These are phyloP conservation scores for Scophthalmus maximus DNA, from an alignment of 2,113 vertebrate species.

Conservation along the genomic window DNA sequence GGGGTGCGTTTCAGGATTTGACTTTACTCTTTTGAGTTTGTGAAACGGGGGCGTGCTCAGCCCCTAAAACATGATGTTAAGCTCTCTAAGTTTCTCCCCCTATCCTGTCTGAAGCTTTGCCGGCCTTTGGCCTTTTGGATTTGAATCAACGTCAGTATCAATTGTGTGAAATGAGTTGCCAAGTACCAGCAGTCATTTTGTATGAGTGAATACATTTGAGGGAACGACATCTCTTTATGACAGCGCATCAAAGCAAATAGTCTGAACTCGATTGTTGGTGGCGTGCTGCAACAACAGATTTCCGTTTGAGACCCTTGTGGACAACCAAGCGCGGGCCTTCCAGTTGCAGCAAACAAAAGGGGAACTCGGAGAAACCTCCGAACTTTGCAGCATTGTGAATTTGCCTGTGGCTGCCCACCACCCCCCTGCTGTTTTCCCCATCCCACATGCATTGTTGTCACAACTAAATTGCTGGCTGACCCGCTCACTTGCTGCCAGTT, in stretches of 20 bases:
- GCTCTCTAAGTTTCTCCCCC: too few relatives aligned
- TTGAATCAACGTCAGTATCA: too few relatives aligned
- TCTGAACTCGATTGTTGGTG: neutral
- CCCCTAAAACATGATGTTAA: too few relatives aligned
- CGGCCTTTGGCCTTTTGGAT: too few relatives aligned
- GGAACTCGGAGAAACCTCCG: too few relatives aligned
- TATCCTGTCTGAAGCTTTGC: too few relatives aligned
- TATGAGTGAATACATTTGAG: neutral
- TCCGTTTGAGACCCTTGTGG: neutral
- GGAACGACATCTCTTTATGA: neutral
- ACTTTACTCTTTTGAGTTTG: too few relatives aligned
- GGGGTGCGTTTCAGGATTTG: too few relatives aligned
- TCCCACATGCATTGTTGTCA: conserved; percentile 53
- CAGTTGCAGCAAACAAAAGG: conserved; percentile 9
- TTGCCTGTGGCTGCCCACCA: conserved; percentile 8
- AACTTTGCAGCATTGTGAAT: conserved; percentile 20
- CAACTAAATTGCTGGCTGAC: conserved; percentile 24
- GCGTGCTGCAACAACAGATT: neutral
- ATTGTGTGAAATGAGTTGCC: too few relatives aligned
- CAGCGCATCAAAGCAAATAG: conserved; percentile 2
- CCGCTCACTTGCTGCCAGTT: conserved; percentile 13
- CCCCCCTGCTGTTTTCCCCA: conserved; percentile 67
- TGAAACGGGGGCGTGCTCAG: too few relatives aligned
- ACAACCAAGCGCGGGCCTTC: neutral
- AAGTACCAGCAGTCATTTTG: neutral